phyloP scores from a whole-genome alignment of 1,140 invertebrate species.

The Onthophagus taurus region DNA sequence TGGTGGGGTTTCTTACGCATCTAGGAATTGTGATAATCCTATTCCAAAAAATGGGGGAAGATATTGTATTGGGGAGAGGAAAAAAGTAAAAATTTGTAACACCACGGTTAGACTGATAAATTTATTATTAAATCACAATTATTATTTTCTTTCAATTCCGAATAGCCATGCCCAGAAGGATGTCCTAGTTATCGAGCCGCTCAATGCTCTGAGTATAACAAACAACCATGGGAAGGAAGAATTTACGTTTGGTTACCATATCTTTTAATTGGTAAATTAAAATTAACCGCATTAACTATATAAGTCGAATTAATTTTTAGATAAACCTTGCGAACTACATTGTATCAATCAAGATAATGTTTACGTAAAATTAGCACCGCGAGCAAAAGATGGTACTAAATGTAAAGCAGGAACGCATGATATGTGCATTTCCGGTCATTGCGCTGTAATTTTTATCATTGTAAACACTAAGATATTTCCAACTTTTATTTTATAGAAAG shows the following conservation, averaged over 20 bases:
- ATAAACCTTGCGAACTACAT: slow-evolving; percentile 45
- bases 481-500: slow-evolving; percentile 36
- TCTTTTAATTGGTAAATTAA: slow-evolving; percentile 31
- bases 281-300: no score
- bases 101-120: slow-evolving; percentile 41
- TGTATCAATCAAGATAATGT: slow-evolving; percentile 44
- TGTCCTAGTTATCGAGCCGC: slow-evolving; percentile 43
- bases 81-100: slow-evolving; percentile 49
- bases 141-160: background rate
- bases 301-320: no score
- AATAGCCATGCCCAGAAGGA: slow-evolving; percentile 45
- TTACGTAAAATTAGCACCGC: slow-evolving; percentile 35
- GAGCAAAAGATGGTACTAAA: slow-evolving; percentile 46
- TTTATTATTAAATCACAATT: background rate
- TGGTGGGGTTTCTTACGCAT: slow-evolving; percentile 44
- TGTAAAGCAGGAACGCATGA: slow-evolving; percentile 48
- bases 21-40: slow-evolving; percentile 46
- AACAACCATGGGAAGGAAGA: slow-evolving; percentile 33
- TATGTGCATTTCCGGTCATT: slow-evolving; percentile 48
- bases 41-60: slow-evolving; percentile 49
- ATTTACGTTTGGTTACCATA: slow-evolving; percentile 45
- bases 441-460: slow-evolving; percentile 39
- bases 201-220: slow-evolving; percentile 51
- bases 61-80: slow-evolving; percentile 47
- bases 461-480: background rate